Percentiles rank a stretch among this genome's conserved stretches.
These are phyloP conservation scores for Eustalomyia histrio DNA, from an alignment of 2,888 invertebrate species.

Conservation along the genomic window DNA sequence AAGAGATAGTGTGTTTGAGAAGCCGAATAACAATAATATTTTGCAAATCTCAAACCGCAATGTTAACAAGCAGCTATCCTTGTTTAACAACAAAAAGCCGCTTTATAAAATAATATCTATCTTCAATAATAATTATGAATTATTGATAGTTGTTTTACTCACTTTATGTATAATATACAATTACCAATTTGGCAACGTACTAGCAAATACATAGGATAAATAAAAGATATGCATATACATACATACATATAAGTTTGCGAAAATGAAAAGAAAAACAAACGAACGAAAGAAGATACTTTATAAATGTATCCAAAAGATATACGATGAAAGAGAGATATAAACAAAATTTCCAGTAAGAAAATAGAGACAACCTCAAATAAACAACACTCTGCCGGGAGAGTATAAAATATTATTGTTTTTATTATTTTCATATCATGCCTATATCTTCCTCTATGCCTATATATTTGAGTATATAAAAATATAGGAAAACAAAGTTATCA, in stretches of 20 bases:
- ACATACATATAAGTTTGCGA: conserved; percentile 16
- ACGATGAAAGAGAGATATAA: conserved; percentile 9
- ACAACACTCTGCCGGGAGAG: conserved; percentile 30
- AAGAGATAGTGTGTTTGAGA: no score
- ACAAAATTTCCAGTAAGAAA: conserved; percentile 17
- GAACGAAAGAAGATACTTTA: no score
- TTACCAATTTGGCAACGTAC: conserved; percentile 17
- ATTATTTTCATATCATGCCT: conserved; percentile 27
- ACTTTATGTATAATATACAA: conserved; percentile 1
- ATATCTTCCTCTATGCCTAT: background rate
- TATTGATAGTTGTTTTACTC: conserved; percentile 5
- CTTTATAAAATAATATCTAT: conserved; percentile 31
- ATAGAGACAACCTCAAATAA: conserved; percentile 19
- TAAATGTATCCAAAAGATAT: conserved; percentile 7
- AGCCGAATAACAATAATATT: conserved; percentile 12
- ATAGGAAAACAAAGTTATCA: no score
- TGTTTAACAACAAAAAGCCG: conserved; percentile 47
- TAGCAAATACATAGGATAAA: background rate
- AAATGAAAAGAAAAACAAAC: conserved; percentile 1
- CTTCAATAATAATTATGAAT: conserved; percentile 19
- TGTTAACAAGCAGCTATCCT: conserved; percentile 25
- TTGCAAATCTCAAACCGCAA: background rate
- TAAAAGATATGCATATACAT: no score
- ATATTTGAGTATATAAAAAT: no score
- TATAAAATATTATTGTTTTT: conserved; percentile 27